phyloP scores from a whole-genome alignment of 2,888 invertebrate genomes.

The Diaprepes abbreviatus region DNA sequence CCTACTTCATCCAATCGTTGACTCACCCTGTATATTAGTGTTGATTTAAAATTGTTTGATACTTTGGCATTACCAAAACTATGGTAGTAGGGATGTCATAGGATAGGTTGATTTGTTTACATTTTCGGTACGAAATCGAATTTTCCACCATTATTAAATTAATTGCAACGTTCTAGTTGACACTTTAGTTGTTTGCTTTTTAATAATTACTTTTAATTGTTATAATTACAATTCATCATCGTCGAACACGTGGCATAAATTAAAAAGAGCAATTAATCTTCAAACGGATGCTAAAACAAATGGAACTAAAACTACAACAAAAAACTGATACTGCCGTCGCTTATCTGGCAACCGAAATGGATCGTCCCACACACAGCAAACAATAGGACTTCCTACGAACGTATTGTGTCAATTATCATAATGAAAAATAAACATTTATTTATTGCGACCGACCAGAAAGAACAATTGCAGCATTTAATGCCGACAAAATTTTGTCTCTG shows the following conservation, averaged over 20 bases:
- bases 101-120: no score
- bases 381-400: conserved; percentile 36
- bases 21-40: no score
- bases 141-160: no score
- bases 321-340: conserved; percentile 1
- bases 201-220: no score
- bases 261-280: background rate
- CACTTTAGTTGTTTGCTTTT: no score
- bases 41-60: no score
- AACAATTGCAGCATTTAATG: background rate
- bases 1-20: no score
- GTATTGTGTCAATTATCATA: conserved; percentile 34
- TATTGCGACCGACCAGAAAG: conserved; percentile 20
- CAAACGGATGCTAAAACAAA: conserved; percentile 19
- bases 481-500: background rate
- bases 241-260: background rate
- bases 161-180: no score
- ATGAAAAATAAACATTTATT: conserved; percentile 40
- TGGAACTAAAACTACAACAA: conserved; percentile 16
- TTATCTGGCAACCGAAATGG: conserved; percentile 36
- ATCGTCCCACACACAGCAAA: conserved; percentile 35
- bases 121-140: no score
- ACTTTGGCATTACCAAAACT: no score
- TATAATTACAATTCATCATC: no score
- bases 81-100: no score